Percentiles rank a stretch among this genome's conserved stretches.
phyloP scores from a whole-genome alignment of 2,113 vertebrate species.

The Amia ocellicauda region DNA sequence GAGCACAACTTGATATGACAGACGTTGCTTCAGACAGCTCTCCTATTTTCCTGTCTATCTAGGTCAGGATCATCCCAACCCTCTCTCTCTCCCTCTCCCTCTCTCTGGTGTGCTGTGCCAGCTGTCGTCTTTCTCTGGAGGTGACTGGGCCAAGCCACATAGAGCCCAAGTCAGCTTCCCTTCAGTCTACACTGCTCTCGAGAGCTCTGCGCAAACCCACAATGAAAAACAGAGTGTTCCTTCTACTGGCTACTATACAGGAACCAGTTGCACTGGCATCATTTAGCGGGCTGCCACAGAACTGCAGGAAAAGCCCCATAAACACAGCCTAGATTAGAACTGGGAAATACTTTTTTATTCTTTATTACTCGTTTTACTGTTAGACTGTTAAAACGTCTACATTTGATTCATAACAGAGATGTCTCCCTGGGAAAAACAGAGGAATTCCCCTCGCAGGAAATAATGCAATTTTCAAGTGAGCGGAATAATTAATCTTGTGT shows the following conservation, averaged over 20 bases:
- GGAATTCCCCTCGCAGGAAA: too few relatives aligned
- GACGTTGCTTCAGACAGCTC: slow-evolving; percentile 24
- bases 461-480: too few relatives aligned
- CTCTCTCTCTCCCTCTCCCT: slow-evolving; percentile 29
- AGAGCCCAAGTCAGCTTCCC: neutral
- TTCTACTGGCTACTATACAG: too few relatives aligned
- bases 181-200: slow-evolving; percentile 3
- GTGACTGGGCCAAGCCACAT: neutral
- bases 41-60: slow-evolving; percentile 41
- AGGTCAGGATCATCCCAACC: slow-evolving; percentile 56
- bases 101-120: neutral
- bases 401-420: too few relatives aligned
- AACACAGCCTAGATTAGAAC: neutral
- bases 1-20: neutral
- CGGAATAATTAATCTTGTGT: too few relatives aligned
- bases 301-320: slow-evolving; percentile 3
- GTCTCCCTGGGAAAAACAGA: too few relatives aligned
- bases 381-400: too few relatives aligned
- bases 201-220: neutral
- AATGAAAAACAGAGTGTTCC: neutral
- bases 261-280: too few relatives aligned
- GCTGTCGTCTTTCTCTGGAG: neutral
- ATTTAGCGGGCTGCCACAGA: neutral
- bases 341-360: neutral
- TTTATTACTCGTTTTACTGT: too few relatives aligned